These are phyloP conservation scores for Leptodirus hochenwartii DNA, from an alignment of 2,888 invertebrate species.

Conservation along the genomic window DNA sequence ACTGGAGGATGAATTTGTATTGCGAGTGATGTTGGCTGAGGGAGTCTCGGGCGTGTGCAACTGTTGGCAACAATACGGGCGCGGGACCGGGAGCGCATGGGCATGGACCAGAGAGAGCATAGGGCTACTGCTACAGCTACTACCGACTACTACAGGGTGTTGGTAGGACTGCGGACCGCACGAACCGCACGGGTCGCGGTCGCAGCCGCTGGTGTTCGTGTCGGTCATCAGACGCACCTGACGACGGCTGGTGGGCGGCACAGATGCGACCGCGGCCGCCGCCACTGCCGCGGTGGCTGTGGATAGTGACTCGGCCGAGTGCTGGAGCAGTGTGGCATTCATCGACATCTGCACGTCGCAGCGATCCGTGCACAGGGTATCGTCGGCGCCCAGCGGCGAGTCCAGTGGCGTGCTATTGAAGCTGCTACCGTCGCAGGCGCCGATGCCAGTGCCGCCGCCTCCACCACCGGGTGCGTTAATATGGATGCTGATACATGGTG, in stretches of 20 bases:
- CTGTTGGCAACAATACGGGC: conserved; percentile 23
- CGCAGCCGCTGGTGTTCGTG: background rate
- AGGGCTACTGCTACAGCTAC: conserved; percentile 4
- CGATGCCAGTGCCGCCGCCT: conserved; percentile 67
- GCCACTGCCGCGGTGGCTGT: no score
- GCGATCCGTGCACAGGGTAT: no score
- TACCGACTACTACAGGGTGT: conserved; percentile 1
- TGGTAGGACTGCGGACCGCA: no score
- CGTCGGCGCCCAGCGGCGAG: no score
- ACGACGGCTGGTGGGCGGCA: background rate
- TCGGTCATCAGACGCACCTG: background rate
- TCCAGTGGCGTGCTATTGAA: conserved; percentile 70
- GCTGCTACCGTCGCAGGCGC: conserved; percentile 59
- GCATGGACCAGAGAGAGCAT: no score
- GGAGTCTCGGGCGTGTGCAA: conserved; percentile 46
- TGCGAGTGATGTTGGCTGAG: conserved; percentile 41
- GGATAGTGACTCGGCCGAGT: conserved; percentile 41
- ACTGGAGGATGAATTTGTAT: conserved; percentile 5
- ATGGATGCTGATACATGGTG: conserved; percentile 12
- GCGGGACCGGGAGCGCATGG: conserved; percentile 12
- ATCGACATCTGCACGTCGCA: conserved; percentile 50
- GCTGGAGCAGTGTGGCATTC: conserved; percentile 45
- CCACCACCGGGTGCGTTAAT: no score
- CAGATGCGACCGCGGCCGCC: conserved; percentile 5
- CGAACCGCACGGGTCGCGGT: no score